phyloP scores from a whole-genome alignment of 2,797 vertebrate species.

The Pangasius djambal region DNA sequence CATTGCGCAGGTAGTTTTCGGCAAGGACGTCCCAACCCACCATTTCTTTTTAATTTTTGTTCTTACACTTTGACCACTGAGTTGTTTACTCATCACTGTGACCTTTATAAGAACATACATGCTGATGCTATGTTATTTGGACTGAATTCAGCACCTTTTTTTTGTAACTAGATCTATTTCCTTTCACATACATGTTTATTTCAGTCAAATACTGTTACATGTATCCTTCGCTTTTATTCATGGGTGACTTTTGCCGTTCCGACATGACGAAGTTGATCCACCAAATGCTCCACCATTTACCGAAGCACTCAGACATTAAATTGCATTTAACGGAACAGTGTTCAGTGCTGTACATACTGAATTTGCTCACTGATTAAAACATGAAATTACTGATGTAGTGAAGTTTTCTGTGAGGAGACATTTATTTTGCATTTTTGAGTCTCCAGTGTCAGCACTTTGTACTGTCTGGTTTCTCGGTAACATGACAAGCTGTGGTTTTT shows the following conservation, averaged over 20 bases:
- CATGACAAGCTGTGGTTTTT: not conserved
- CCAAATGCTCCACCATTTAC: too few species aligned
- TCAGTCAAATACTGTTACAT: not conserved
- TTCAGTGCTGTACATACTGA: not conserved
- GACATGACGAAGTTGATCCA: not conserved
- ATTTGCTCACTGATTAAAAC: not conserved
- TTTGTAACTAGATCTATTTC: not conserved
- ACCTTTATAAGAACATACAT: not conserved
- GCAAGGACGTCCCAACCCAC: not conserved
- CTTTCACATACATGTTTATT: not conserved
- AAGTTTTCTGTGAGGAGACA: not conserved
- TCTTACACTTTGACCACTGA: constrained; percentile 11
- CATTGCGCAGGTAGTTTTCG: not conserved
- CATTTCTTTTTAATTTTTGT: constrained; percentile 2
- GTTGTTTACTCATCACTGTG: constrained; percentile 15
- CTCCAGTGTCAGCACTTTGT: constrained; percentile 3
- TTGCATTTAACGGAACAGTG: not conserved
- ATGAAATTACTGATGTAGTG: not conserved
- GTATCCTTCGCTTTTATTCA: not conserved
- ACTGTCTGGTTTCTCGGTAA: not conserved
- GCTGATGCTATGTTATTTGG: not conserved
- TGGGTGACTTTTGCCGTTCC: not conserved
- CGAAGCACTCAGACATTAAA: not conserved
- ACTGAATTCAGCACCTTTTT: not conserved
- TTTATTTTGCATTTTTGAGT: not conserved